phyloP scores from a whole-genome alignment of 2,888 invertebrate genomes.

The Macrophya alboannulata region DNA sequence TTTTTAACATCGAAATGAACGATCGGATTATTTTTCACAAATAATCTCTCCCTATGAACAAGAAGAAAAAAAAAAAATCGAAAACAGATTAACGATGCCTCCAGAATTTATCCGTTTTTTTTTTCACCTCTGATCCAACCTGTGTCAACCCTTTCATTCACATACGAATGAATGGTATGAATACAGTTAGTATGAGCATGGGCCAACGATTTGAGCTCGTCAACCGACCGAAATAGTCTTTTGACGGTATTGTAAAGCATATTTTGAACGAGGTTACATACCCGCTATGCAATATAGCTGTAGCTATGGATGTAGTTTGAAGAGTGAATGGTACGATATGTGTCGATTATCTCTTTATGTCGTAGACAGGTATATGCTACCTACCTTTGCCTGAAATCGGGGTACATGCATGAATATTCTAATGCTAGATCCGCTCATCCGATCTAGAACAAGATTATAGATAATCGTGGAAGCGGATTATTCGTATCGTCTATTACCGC shows the following conservation, averaged over 20 bases:
- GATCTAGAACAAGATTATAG: conserved; percentile 10
- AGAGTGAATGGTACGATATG: neutral
- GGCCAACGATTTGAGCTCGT: neutral
- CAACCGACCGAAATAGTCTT: conserved; percentile 26
- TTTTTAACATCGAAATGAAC: neutral
- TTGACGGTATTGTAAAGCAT: conserved; percentile 2
- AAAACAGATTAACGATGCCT: neutral
- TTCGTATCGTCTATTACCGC: neutral
- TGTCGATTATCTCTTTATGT: neutral
- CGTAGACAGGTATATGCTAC: neutral
- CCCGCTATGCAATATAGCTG: neutral
- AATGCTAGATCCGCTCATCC: neutral
- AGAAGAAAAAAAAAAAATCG: neutral
- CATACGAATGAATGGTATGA: neutral
- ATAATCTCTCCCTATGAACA: neutral
- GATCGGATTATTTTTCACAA: neutral
- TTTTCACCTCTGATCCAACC: neutral
- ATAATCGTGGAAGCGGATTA: conserved; percentile 20
- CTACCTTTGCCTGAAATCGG: neutral
- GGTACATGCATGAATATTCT: neutral
- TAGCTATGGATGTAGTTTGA: neutral
- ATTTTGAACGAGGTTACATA: neutral
- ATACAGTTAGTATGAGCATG: neutral
- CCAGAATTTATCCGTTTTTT: neutral
- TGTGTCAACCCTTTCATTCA: neutral